These are phyloP conservation scores for Eupithecia pulchellata DNA, from an alignment of 2,888 invertebrate genomes.

Conservation along the genomic window DNA sequence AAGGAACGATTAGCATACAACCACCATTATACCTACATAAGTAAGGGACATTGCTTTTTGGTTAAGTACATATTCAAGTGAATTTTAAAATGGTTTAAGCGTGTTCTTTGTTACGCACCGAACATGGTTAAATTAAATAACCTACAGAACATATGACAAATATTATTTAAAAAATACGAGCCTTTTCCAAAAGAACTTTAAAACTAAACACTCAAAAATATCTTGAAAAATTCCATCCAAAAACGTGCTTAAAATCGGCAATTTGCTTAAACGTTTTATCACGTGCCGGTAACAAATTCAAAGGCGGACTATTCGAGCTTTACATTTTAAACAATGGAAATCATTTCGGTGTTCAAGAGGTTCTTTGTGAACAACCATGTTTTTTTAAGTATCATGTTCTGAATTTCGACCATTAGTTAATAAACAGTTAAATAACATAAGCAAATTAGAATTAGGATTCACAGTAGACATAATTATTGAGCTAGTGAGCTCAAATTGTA, in stretches of 20 bases:
- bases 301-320: constrained; percentile 51
- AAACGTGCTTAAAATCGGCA: constrained; percentile 45
- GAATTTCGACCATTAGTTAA: neutral
- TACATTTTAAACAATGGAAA: constrained; percentile 61
- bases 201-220: constrained; percentile 3
- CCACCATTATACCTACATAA: too few relatives aligned
- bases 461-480: too few relatives aligned
- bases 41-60: too few relatives aligned
- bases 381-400: constrained; percentile 26
- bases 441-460: too few relatives aligned
- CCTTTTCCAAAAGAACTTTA: neutral
- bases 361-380: constrained; percentile 22
- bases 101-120: neutral
- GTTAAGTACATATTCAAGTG: too few relatives aligned
- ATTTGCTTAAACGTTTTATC: constrained; percentile 58
- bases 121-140: neutral
- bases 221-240: constrained; percentile 16
- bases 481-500: too few relatives aligned
- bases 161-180: neutral
- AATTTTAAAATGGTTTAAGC: too few relatives aligned
- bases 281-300: constrained; percentile 65
- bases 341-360: constrained; percentile 48
- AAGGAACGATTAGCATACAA: too few relatives aligned
- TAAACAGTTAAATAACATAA: too few relatives aligned
- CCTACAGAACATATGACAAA: neutral